Percentiles rank a stretch among this genome's conserved stretches.
Conservation (phyloP, 1,140 invertebrate genomes). For the Popillia japonica region DNA sequence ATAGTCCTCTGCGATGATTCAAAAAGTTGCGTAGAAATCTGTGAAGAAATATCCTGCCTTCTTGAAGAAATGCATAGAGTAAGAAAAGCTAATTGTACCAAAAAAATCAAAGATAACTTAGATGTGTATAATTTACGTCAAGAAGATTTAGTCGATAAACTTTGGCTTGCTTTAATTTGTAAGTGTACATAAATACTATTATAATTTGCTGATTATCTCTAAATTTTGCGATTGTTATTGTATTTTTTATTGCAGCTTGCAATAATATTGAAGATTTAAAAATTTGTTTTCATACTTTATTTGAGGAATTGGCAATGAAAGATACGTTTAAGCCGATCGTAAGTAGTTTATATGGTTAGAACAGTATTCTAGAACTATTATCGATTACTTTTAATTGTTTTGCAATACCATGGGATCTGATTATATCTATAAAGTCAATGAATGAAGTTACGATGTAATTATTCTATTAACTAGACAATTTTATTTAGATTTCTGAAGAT, state of each 20-base stretch:
- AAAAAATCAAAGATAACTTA: background rate
- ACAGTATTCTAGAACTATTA: no score
- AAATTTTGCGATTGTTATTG: background rate
- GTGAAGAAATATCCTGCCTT: background rate
- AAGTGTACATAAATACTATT: background rate
- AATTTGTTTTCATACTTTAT: constrained; percentile 24
- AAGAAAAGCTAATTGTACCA: background rate
- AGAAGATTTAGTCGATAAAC: constrained; percentile 18
- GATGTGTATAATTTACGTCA: constrained; percentile 25
- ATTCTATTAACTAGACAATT: background rate
- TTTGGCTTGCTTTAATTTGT: constrained; percentile 20
- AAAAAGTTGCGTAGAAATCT: background rate
- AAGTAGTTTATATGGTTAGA: constrained; percentile 11
- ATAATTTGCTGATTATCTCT: no score
- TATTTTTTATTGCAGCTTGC: constrained; percentile 29
- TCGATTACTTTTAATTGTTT: no score
- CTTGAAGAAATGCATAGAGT: background rate
- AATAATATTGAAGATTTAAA: constrained; percentile 24
- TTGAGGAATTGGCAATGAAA: constrained; percentile 32
- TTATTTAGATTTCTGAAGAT: constrained; percentile 23
- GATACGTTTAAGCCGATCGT: background rate
- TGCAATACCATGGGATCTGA: no score
- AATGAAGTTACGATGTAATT: no score
- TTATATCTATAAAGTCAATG: no score
- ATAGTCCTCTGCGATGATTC: constrained; percentile 15